phyloP scores from a whole-genome alignment of 2,888 invertebrate genomes.

The Pterostichus niger region DNA sequence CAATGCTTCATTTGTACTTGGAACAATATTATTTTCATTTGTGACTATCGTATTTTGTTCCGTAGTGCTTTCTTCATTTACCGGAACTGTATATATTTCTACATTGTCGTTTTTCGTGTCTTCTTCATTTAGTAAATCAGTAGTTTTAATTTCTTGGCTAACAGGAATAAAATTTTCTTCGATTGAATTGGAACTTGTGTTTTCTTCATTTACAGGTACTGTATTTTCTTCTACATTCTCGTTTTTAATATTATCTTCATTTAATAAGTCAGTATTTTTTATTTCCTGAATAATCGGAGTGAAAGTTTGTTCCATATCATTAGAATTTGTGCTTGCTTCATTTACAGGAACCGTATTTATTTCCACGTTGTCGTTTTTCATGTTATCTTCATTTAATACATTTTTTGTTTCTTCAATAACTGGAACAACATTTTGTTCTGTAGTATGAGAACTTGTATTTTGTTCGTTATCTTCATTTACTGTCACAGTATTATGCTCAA shows the following conservation, averaged over 20 bases:
- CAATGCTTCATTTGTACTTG: not conserved
- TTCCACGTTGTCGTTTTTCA: no score
- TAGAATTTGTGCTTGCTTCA: not conserved
- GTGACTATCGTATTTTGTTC: not conserved
- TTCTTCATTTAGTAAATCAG: not conserved
- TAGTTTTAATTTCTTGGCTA: not conserved
- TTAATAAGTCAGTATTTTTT: not conserved
- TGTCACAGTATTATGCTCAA: no score
- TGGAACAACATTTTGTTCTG: no score
- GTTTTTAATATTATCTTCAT: not conserved
- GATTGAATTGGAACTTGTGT: not conserved
- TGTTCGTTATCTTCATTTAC: not conserved
- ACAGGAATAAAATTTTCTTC: slow-evolving; percentile 14
- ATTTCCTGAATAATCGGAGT: not conserved
- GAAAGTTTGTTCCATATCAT: not conserved
- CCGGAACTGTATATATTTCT: not conserved
- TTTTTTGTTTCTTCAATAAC: no score
- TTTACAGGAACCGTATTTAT: no score
- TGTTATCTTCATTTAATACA: no score
- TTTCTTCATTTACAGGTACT: not conserved
- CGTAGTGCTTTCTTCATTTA: not conserved
- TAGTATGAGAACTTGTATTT: no score
- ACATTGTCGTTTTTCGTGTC: not conserved
- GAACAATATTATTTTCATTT: not conserved
- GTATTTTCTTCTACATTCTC: slow-evolving; percentile 6